phyloP scores from a whole-genome alignment of 2,797 vertebrate species.

The Margarornis squamiger region DNA sequence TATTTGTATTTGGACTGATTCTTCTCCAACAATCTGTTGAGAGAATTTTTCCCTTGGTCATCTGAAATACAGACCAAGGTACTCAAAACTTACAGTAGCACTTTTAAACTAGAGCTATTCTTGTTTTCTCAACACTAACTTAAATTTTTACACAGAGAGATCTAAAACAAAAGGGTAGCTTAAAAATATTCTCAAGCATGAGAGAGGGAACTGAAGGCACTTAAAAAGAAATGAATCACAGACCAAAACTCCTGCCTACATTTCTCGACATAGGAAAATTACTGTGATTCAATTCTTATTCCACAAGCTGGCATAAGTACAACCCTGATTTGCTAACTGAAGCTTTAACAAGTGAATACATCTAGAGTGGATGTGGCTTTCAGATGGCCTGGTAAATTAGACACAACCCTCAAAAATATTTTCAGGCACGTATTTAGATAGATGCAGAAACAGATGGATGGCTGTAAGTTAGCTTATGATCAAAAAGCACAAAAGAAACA shows the following conservation, averaged over 20 bases:
- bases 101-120: background rate
- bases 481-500: slow-evolving; percentile 29
- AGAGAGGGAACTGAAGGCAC: slow-evolving; percentile 43
- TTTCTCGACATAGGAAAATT: slow-evolving; percentile 62
- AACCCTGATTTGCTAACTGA: slow-evolving; percentile 63
- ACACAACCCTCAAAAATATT: slow-evolving; percentile 38
- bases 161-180: slow-evolving; percentile 59
- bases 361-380: slow-evolving; percentile 32
- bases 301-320: slow-evolving; percentile 17
- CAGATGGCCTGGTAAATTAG: slow-evolving; percentile 26
- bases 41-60: background rate
- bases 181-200: slow-evolving; percentile 59
- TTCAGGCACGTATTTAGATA: slow-evolving; percentile 50
- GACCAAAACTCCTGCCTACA: slow-evolving; percentile 38
- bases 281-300: slow-evolving; percentile 45
- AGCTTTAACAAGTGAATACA: slow-evolving; percentile 30
- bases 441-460: slow-evolving; percentile 46
- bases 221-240: slow-evolving; percentile 61
- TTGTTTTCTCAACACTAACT: slow-evolving; percentile 45
- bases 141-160: slow-evolving; percentile 33
- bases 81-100: background rate
- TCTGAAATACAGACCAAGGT: background rate
- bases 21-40: background rate
- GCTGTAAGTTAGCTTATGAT: slow-evolving; percentile 43
- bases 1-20: background rate